Evolutionary conservation across 2,888 invertebrate genomes (phyloP).

Genomic region (Drosophila prolongata): DNA sequence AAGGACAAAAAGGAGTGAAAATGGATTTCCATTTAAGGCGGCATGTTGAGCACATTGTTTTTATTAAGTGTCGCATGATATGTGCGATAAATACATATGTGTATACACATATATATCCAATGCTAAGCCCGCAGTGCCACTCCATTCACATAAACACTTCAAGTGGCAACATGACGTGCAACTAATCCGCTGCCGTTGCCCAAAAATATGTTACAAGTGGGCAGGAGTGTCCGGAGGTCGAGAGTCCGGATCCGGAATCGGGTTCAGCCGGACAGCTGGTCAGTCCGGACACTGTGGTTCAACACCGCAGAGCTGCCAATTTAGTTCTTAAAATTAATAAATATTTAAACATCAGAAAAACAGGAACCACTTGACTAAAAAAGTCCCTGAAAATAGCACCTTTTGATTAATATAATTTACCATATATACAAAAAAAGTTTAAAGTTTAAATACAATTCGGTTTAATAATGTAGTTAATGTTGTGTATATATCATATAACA

Average conservation of each 20-base stretch:
- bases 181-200: constrained; percentile 75
- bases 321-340: constrained; percentile 4
- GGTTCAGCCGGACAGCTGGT: background rate
- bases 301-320: background rate
- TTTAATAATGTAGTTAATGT: too few species aligned
- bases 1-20: constrained; percentile 67
- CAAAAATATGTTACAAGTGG: constrained; percentile 80
- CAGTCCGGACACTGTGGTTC: constrained; percentile 1
- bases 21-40: constrained; percentile 81
- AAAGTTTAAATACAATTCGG: too few species aligned
- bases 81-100: constrained; percentile 36
- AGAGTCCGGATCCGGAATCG: constrained; percentile 16
- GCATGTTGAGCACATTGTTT: constrained; percentile 83
- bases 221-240: constrained; percentile 43
- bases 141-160: constrained; percentile 81
- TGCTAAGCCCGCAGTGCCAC: constrained; percentile 24
- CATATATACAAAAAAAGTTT: too few species aligned
- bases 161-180: constrained; percentile 82
- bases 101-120: constrained; percentile 2
- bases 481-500: too few species aligned
- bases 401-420: too few species aligned
- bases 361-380: background rate
- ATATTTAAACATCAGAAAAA: background rate
- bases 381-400: too few species aligned
- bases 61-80: constrained; percentile 83